A percentile compares a stretch with the other conserved stretches of the same genome.
Conservation (phyloP, 2,113 vertebrate genomes). For the Bathybates hornii region DNA sequence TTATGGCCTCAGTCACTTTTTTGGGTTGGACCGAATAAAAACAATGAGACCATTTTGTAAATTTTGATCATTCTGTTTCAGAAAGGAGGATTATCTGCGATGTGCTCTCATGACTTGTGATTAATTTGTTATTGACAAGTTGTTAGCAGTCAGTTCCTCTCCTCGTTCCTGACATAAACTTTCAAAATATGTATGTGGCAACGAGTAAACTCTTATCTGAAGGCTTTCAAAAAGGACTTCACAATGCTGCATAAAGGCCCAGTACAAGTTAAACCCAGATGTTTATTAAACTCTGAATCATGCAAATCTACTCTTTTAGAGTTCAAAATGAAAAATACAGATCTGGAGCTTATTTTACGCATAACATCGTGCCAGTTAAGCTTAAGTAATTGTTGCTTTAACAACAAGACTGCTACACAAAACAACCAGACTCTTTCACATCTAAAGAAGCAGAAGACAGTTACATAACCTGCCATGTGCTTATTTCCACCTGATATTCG, state of each 20-base stretch:
- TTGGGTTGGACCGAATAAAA: neutral
- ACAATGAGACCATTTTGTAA: rapidly evolving
- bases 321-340: neutral
- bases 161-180: neutral
- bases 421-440: neutral
- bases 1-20: rapidly evolving
- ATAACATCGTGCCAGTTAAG: rapidly evolving
- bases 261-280: neutral
- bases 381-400: neutral
- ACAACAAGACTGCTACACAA: neutral
- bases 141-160: neutral
- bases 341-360: neutral
- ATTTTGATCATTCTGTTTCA: neutral
- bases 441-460: neutral
- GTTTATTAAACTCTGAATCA: neutral
- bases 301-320: neutral
- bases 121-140: neutral
- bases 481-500: neutral
- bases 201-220: rapidly evolving
- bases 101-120: neutral
- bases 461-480: neutral
- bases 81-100: neutral
- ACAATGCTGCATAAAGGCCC: neutral
- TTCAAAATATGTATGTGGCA: rapidly evolving
- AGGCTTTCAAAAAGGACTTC: neutral